Evolutionary conservation across 2,113 vertebrate species (phyloP), one percentile per base, ranked within the genome.

Genomic region (Paramisgurnus dabryanus): DNA sequence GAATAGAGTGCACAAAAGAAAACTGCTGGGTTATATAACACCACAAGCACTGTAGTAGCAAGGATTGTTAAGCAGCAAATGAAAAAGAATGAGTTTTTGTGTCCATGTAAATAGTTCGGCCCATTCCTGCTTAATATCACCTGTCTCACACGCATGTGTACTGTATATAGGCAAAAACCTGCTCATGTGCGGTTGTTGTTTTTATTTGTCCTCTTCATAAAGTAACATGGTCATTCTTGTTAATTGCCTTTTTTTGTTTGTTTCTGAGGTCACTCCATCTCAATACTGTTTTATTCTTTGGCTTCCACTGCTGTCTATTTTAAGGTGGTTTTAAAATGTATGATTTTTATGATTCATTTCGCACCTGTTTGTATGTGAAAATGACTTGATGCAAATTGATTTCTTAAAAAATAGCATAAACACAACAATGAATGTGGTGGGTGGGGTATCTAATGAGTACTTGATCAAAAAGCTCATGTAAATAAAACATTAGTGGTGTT

Each of bases 401-500:
- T 34, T 47, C 43, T 18, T 43, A 10, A 22, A 64, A 50, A 27
- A 40, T 27, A 64, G 58, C 64, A 22, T 64, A 18, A 76, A 64
- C 18, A 43, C 43, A 61, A 74, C 71, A 64, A 64, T 76, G 73
- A 76, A 76, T 76, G 73, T 64, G 41, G 60, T 64, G 41, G 60
- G 27, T n/a, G 58, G 57, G 12, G 0, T 12, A 58, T 66, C 75
- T 79, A 53, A 67, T 43, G 53, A 77, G 50, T 78, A 72, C 75
- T 82, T 78, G 64, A 71, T 78, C 27, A 67, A 80, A 15, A 63
- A 65, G 64, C 60, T 87, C 83, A 85, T 91, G 90, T 91, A 91
- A 91, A 89, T 88, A 88, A 90, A 87, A 82, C 77, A 77, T 77
- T 87, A 87, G 83, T 83, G 82, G 89, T 85, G 80, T 40, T 81